A percentile compares a stretch with the other conserved stretches of the same genome.
phyloP scores from a whole-genome alignment of 2,797 vertebrate species.

The Rhodeus uyekii region DNA sequence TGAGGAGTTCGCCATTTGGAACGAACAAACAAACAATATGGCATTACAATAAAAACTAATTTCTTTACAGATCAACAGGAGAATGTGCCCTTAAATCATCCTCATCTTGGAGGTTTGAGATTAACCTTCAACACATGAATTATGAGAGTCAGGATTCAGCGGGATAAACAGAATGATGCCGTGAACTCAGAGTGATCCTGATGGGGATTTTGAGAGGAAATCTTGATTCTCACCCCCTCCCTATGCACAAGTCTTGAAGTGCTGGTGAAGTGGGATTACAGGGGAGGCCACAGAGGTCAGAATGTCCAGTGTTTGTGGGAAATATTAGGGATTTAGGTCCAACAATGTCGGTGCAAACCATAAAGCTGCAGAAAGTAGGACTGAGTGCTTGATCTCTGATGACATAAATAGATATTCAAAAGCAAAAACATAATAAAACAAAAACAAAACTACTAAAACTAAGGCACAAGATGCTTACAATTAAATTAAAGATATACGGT shows the following conservation, averaged over 20 bases:
- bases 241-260: neutral
- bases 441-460: no score
- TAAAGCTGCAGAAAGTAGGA: neutral
- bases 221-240: neutral
- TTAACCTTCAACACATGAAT: slow-evolving; percentile 14
- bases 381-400: neutral
- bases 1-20: neutral
- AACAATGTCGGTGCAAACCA: neutral
- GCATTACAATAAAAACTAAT: neutral
- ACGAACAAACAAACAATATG: neutral
- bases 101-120: neutral
- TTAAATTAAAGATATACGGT: no score
- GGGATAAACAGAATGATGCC: slow-evolving; percentile 16
- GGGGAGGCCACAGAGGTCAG: neutral
- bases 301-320: neutral
- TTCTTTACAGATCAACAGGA: neutral
- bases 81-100: neutral
- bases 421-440: neutral
- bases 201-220: slow-evolving; percentile 14
- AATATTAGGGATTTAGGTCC: slow-evolving; percentile 13
- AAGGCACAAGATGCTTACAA: no score
- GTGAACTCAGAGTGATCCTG: neutral
- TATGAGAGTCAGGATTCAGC: neutral
- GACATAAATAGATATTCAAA: neutral
- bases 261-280: slow-evolving; percentile 19